Base-by-base conservation (phyloP, 2,888 invertebrate species). In the Cyaniris semiargus region DNA sequence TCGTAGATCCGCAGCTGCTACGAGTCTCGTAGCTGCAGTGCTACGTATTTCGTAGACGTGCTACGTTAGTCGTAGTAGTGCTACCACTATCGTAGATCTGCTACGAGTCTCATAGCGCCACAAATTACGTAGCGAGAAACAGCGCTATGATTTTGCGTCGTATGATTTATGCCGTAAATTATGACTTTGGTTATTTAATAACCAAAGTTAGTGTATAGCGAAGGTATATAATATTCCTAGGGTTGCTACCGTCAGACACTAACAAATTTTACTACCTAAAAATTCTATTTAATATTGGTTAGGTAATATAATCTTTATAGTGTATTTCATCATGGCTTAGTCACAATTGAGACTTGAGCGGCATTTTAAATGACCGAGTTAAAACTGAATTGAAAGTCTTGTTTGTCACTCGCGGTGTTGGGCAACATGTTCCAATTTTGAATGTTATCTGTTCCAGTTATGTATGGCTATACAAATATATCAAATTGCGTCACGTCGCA, bases 111-210 rank as follows among this genome's bases (percentile, higher is more conserved):
- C 7, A 10, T 58, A 58, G 21, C 10, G 27, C 66, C 31, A 66
- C 66, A 66, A 66, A 66, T 66, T 27, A 66, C 66, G 66, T 31
- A 66, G 27, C 27, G 27, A 23, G 66, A 66, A 66, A 66, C 60
- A 60, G 60, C 66, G 27, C 66, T 31, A 66, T 6, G 66, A 66
- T 66, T 66, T 66, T 0, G 7, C 18, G 27, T 27, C 0, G 5
- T 66, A 15, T 66, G 66, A 66, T 66, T 66, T 66, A 66, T 66
- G 66, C 27, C 15, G 21, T 66, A 66, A 66, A 66, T 66, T 66
- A 27, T 27, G 13, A 27, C 27, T 66, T 66, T 15, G 66, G 66
- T 66, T 66, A 66, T 66, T 27, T 66, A 66, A 66, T 66, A 66
- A 66, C 66, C 23, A 13, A 60, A 60, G 60, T 60, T 60, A 4